Evolutionary conservation across 2,797 vertebrate genomes (phyloP), one percentile per base, ranked within the genome.

Genomic region (Aselliscus stoliczkanus): DNA sequence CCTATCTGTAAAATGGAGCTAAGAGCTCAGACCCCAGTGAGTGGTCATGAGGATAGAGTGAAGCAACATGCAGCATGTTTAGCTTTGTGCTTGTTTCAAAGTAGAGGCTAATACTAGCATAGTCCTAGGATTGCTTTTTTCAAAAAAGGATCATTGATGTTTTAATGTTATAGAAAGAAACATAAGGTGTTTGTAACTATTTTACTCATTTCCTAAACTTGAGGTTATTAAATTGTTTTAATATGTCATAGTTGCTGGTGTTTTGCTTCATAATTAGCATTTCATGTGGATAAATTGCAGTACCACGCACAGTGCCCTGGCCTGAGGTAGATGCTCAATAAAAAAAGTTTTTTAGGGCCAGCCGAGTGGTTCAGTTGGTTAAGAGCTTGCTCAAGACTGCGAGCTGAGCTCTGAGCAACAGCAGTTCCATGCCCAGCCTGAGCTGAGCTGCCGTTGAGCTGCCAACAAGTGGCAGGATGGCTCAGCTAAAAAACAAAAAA

Each of bases 31-130:
- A 13, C 47, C 39, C 10, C 6, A 5, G 37, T 39, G 62, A 23
- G 58, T 6, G 5, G 8, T 31, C 8, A 0, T 42, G 7, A 60
- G 58, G 73, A 29, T 25, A 13, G 31, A 60, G 11, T 2, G 39
- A 58, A 67, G 21, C 4, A 8, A 4, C 7, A 12, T 1, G 3
- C 31, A 23, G 23, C 1, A 0, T 54, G 47, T 52, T 31, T 39
- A 14, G 20, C 72, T 27, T 10, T 1, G 52, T 20, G 37, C 56
- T 39, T 64, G 54, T 8, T 77, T 79, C 37, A 23, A 1, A 37
- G 15, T 37, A 1, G 25, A 12, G 31, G 58, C 56, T 39, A 21
- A 1, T 18, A 5, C 54, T 77, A 1, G 62, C 31, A 44, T 50
- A n/a, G 42, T 23, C 4, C 83, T 58, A 0, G 17, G 56, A 27